Percentiles rank a stretch among this genome's conserved stretches.
These are phyloP conservation scores for Phania funesta DNA, from an alignment of 2,888 invertebrate genomes.

Conservation along the genomic window DNA sequence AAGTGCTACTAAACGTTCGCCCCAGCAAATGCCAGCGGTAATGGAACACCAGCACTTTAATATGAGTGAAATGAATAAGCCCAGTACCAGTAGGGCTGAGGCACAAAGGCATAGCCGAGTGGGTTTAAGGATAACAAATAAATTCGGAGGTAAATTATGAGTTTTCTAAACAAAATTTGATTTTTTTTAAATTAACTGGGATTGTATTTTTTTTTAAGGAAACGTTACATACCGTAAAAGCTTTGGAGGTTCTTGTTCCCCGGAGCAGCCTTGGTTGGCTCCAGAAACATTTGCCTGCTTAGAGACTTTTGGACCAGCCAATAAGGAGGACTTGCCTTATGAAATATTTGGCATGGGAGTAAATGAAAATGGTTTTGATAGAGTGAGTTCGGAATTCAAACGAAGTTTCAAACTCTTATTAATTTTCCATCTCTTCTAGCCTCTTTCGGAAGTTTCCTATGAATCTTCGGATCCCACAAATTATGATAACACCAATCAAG, in stretches of 20 bases:
- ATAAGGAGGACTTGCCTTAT: constrained; percentile 79
- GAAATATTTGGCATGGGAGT: constrained; percentile 79
- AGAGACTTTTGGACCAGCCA: constrained; percentile 78
- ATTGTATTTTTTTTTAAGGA: constrained; percentile 54
- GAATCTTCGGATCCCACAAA: constrained; percentile 80
- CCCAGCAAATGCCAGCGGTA: constrained; percentile 80
- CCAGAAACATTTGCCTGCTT: constrained; percentile 80
- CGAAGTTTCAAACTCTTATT: background rate
- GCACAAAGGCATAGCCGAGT: constrained; percentile 78
- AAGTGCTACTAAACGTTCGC: constrained; percentile 73
- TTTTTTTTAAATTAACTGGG: background rate
- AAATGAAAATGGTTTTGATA: constrained; percentile 78
- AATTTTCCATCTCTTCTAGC: constrained; percentile 69
- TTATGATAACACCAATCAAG: constrained; percentile 71
- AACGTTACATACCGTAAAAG: constrained; percentile 77
- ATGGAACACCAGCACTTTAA: constrained; percentile 78
- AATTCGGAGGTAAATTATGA: constrained; percentile 67
- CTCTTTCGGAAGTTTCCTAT: constrained; percentile 80
- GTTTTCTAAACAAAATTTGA: background rate
- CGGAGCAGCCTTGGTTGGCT: constrained; percentile 79
- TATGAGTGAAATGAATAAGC: constrained; percentile 77
- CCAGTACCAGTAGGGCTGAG: constrained; percentile 79
- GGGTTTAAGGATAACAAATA: constrained; percentile 74
- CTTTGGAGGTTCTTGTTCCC: constrained; percentile 76
- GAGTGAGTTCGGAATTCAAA: constrained; percentile 71